Base-by-base conservation (phyloP, 2,888 invertebrate species). In the Camptogramma bilineatum region DNA sequence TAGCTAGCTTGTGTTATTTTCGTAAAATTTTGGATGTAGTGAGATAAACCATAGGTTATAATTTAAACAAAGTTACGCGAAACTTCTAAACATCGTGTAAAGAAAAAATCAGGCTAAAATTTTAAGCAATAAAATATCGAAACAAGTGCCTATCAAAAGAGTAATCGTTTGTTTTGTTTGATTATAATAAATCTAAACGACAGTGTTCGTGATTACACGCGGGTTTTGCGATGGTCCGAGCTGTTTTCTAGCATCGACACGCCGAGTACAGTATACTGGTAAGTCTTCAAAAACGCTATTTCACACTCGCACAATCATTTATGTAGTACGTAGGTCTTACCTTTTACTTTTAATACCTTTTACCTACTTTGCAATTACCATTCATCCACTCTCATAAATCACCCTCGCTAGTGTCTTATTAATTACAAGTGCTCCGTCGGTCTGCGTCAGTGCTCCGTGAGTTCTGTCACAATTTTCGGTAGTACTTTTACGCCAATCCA, bases 191-290 rank as follows among this genome's bases (percentile, higher is more conserved):
- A 81, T 81, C n/a, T n/a, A n/a, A 78, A 78, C 69, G 73, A 79
- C 69, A 78, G 86, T 85, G 84, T 83, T 84, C 82, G 84, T 87
- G 81, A 75, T 72, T 82, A 81, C 80, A 76, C 78, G 76, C 82
- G 79, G 76, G 75, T 81, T 77, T 82, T 89, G 91, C 88, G 72
- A 93, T 92, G 93, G 85, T 87, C 84, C 89, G 90, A 83, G 87
- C 88, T 84, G 92, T 93, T 93, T 91, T 93, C 91, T 93, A 93
- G 93, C 93, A 92, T 89, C 79, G 87, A 82, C 87, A 85, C 83
- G 90, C 86, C 74, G 74, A 71, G 46, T 82, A 84, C 79, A 90
- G 80, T 78, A 84, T 85, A 90, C 92, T 92, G 93, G 93, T 93
- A 71, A 92, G 92, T 88, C 64, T 17, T 28, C 52, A 18, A 17